phyloP scores from a whole-genome alignment of 2,888 invertebrate genomes.

The Phytoseiulus persimilis region DNA sequence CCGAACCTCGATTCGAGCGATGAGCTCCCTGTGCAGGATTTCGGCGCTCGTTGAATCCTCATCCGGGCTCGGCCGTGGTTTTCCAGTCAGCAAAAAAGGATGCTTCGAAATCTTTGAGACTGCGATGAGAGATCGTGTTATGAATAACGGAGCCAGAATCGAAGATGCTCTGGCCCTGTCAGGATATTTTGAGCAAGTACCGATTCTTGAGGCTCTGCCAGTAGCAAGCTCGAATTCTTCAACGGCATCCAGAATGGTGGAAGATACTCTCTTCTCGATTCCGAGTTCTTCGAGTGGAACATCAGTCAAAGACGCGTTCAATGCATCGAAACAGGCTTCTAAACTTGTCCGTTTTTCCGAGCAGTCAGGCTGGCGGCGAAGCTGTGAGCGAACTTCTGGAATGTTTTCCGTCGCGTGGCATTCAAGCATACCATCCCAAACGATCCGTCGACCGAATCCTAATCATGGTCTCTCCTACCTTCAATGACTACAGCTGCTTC shows the following conservation, averaged over 20 bases:
- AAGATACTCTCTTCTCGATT: background rate
- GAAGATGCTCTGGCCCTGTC: background rate
- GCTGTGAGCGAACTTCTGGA: background rate
- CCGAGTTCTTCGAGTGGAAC: background rate
- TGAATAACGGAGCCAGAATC: no score
- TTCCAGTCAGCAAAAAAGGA: background rate
- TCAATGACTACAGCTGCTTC: background rate
- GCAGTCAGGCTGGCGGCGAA: background rate
- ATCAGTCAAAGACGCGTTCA: background rate
- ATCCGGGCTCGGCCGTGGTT: background rate
- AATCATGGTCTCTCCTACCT: background rate
- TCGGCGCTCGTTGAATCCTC: background rate
- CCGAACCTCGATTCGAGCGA: background rate
- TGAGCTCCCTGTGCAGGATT: background rate
- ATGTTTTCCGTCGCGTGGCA: background rate
- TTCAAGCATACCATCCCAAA: no score
- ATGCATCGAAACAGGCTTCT: background rate
- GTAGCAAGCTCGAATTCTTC: background rate
- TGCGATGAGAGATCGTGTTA: no score
- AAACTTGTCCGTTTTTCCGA: background rate
- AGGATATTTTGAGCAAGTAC: background rate
- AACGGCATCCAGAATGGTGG: background rate
- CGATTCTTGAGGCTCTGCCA: background rate
- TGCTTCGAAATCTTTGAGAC: background rate
- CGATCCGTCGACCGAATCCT: no score